These are phyloP conservation scores for Hypocryptadius cinnamomeus DNA, from an alignment of 2,113 vertebrate genomes.

Conservation along the genomic window DNA sequence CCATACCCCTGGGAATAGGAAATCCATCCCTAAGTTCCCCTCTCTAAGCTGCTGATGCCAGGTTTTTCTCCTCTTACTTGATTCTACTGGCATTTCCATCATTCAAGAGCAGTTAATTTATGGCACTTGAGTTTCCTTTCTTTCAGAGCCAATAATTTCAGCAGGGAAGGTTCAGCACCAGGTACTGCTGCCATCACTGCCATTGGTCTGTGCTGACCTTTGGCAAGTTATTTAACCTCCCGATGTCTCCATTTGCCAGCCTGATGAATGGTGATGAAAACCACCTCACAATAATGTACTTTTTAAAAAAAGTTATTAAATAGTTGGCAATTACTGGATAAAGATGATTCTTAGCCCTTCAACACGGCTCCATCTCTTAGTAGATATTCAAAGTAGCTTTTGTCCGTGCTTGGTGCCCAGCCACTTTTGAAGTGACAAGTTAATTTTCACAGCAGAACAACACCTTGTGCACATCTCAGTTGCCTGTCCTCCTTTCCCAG, in stretches of 20 bases:
- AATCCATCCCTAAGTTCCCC: neutral
- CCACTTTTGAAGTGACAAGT: neutral
- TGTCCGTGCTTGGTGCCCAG: neutral
- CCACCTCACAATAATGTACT: neutral
- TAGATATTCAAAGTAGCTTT: neutral
- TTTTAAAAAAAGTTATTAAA: neutral
- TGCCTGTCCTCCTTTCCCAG: neutral
- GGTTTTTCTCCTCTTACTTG: neutral
- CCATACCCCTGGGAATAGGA: neutral
- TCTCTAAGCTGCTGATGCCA: neutral
- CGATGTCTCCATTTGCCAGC: neutral
- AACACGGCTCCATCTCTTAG: neutral
- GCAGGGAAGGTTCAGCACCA: neutral
- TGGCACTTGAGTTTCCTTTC: neutral
- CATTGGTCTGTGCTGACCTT: constrained; percentile 7
- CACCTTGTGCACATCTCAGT: neutral
- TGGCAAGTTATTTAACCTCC: constrained; percentile 23
- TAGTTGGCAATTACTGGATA: constrained; percentile 6
- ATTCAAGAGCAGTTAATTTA: constrained; percentile 51
- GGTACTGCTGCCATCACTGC: neutral
- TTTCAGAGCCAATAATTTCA: neutral
- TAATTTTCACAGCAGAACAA: neutral
- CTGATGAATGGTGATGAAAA: constrained; percentile 46
- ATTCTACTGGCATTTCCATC: neutral
- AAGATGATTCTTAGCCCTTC: constrained; percentile 15